These are phyloP conservation scores for Liopterus haemorrhoidalis DNA, from an alignment of 2,888 invertebrate species.

Conservation along the genomic window DNA sequence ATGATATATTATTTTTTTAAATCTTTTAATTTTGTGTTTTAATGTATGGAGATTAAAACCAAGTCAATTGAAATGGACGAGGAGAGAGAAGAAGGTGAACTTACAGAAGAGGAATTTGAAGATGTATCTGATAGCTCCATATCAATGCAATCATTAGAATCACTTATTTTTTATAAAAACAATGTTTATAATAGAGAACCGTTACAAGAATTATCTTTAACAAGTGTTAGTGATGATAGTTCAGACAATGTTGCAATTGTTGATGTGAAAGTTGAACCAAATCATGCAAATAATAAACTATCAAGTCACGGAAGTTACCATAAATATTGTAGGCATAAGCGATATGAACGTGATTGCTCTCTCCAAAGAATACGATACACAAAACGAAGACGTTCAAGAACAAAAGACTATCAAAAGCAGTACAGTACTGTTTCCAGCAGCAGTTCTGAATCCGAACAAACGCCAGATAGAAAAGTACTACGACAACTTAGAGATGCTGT, in stretches of 20 bases:
- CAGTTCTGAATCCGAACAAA: constrained; percentile 36
- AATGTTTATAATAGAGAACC: constrained; percentile 19
- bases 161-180: background rate
- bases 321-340: constrained; percentile 9
- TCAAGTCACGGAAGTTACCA: constrained; percentile 7
- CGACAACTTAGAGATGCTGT: constrained; percentile 53
- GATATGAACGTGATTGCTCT: constrained; percentile 9
- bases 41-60: too few species aligned
- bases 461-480: constrained; percentile 32
- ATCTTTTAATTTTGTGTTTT: background rate
- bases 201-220: constrained; percentile 16
- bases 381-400: constrained; percentile 19
- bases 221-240: constrained; percentile 18
- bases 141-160: background rate
- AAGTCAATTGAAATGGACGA: constrained; percentile 2
- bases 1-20: background rate
- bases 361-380: constrained; percentile 5
- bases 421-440: constrained; percentile 15
- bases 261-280: constrained; percentile 3
- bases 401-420: constrained; percentile 11
- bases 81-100: constrained; percentile 45
- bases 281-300: background rate
- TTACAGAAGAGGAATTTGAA: constrained; percentile 44
- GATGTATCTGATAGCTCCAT: constrained; percentile 41
- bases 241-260: constrained; percentile 3